A percentile compares a stretch with the other conserved stretches of the same genome.
Conservation (phyloP, 2,113 vertebrate species). For the Pipra filicauda region DNA sequence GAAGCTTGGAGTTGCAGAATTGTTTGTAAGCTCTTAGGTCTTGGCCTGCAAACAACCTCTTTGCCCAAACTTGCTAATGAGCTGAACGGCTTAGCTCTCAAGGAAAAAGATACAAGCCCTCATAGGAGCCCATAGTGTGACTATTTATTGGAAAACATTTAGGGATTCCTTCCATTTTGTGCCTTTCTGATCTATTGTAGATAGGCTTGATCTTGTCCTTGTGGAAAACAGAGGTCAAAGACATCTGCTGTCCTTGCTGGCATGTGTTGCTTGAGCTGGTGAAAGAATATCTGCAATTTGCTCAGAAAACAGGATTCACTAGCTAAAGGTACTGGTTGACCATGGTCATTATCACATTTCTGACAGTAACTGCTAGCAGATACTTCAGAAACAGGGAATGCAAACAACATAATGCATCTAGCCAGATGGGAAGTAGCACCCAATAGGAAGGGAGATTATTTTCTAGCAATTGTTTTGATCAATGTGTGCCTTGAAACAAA, state of each 20-base stretch:
- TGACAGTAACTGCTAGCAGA: conserved; percentile 38
- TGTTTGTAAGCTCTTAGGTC: background rate
- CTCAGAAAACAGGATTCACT: background rate
- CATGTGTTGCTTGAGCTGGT: background rate
- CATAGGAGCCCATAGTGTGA: accelerated
- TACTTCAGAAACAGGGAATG: background rate
- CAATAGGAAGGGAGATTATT: background rate
- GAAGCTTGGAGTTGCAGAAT: background rate
- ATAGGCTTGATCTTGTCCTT: background rate
- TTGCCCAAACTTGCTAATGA: conserved; percentile 19
- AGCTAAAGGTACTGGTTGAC: background rate
- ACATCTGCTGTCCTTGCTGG: background rate
- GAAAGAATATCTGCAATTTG: background rate
- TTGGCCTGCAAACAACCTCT: background rate
- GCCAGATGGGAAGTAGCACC: background rate
- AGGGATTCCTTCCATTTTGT: background rate
- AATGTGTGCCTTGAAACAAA: background rate
- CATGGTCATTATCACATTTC: background rate
- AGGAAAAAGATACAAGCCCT: background rate
- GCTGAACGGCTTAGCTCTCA: background rate
- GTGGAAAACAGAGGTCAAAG: background rate
- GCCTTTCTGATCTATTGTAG: background rate
- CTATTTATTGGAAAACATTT: background rate
- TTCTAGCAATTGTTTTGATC: background rate
- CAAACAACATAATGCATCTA: background rate